phyloP scores from a whole-genome alignment of 1,140 invertebrate species.

The Nephila pilipes region DNA sequence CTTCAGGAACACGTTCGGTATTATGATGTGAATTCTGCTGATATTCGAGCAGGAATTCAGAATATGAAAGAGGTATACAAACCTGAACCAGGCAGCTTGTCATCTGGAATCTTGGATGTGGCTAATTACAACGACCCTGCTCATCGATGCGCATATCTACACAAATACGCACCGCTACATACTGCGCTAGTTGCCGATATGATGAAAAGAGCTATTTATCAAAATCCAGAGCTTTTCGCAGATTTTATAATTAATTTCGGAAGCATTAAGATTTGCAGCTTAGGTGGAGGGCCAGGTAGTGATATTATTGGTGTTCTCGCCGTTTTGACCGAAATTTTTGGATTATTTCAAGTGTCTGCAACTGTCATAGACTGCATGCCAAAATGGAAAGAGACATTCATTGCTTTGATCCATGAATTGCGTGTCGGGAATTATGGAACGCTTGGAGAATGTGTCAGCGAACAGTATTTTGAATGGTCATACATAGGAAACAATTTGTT shows the following conservation, averaged over 20 bases:
- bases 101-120: not conserved
- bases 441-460: not conserved
- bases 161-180: slow-evolving; percentile 50
- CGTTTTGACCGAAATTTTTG: not conserved
- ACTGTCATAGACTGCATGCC: slow-evolving; percentile 25
- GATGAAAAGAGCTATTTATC: not conserved
- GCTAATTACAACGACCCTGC: slow-evolving; percentile 47
- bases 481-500: slow-evolving; percentile 28
- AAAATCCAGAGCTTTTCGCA: not conserved
- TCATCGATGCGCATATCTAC: slow-evolving; percentile 52
- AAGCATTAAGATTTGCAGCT: not conserved
- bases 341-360: slow-evolving; percentile 27
- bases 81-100: not conserved
- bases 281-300: slow-evolving; percentile 47
- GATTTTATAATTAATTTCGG: not conserved
- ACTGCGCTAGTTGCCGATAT: slow-evolving; percentile 49
- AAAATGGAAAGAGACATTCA: not conserved
- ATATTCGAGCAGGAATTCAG: slow-evolving; percentile 38
- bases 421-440: not conserved
- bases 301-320: slow-evolving; percentile 19
- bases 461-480: slow-evolving; percentile 38
- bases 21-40: not conserved
- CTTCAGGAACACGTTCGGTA: not conserved
- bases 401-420: not conserved
- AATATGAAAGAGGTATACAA: slow-evolving; percentile 62